These are phyloP conservation scores for Stichopus chloronotus DNA, from an alignment of 35 echinoderm and acorn worm genomes.

Conservation along the genomic window DNA sequence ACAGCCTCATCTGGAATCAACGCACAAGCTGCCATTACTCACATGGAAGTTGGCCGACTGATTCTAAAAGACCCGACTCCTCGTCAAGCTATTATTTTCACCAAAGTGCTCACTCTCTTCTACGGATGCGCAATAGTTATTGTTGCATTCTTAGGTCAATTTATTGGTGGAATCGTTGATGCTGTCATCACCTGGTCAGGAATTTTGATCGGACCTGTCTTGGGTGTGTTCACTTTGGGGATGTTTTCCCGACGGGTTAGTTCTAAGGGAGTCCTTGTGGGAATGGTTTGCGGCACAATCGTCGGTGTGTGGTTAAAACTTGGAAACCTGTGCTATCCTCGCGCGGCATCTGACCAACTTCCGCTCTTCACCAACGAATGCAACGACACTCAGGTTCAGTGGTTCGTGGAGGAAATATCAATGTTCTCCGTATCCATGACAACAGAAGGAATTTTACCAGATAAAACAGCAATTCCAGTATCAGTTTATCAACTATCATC, in stretches of 20 bases:
- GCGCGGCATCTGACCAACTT: neutral
- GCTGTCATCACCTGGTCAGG: neutral
- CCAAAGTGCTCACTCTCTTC: neutral
- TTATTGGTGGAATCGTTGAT: neutral
- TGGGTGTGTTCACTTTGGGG: neutral
- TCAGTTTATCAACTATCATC: conserved; percentile 13
- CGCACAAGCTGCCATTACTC: conserved; percentile 17
- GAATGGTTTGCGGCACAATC: neutral
- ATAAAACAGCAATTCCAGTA: neutral
- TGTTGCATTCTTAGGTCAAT: neutral
- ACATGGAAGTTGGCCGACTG: neutral
- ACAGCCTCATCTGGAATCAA: conserved; percentile 24
- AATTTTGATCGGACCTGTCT: neutral
- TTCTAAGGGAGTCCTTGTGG: neutral
- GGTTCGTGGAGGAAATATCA: neutral
- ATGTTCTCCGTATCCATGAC: neutral
- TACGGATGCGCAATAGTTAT: neutral
- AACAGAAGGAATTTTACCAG: neutral
- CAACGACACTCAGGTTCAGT: neutral
- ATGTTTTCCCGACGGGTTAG: neutral
- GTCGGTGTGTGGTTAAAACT: neutral
- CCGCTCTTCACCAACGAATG: neutral
- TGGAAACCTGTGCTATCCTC: neutral
- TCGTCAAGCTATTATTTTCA: neutral
- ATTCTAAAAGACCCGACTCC: neutral